phyloP scores from a whole-genome alignment of 2,888 invertebrate species.

The Periphyllus acericola region DNA sequence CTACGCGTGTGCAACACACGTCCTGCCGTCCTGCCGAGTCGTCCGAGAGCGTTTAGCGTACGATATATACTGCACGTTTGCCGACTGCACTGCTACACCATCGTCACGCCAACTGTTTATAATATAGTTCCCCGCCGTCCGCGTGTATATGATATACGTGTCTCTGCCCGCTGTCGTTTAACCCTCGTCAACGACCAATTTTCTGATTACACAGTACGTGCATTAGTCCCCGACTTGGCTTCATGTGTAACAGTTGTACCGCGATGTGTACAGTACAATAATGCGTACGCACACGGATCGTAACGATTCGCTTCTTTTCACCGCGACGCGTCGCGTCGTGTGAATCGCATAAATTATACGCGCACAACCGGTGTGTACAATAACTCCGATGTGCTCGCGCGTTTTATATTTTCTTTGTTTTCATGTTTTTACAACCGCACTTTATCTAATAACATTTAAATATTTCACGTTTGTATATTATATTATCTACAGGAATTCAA shows the following conservation, averaged over 20 bases:
- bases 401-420: slow-evolving; percentile 15
- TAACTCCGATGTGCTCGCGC: background rate
- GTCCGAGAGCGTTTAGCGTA: no score
- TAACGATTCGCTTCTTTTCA: background rate
- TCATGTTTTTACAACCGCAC: background rate
- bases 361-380: background rate
- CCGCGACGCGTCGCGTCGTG: slow-evolving; percentile 31
- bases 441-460: slow-evolving; percentile 9
- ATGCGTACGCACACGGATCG: no score
- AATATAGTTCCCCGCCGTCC: no score
- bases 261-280: no score
- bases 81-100: no score
- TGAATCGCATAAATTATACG: slow-evolving; percentile 31
- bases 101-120: no score
- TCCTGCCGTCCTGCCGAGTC: no score
- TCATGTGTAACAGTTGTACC: background rate
- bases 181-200: slow-evolving; percentile 8
- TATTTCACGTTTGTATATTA: background rate
- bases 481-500: background rate
- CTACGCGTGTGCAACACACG: no score
- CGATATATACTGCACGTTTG: no score
- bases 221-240: background rate
- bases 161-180: no score
- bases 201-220: slow-evolving; percentile 5
- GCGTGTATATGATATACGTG: no score